Base-by-base conservation (phyloP, 1,140 invertebrate genomes). In the Hylaeus anthracinus region DNA sequence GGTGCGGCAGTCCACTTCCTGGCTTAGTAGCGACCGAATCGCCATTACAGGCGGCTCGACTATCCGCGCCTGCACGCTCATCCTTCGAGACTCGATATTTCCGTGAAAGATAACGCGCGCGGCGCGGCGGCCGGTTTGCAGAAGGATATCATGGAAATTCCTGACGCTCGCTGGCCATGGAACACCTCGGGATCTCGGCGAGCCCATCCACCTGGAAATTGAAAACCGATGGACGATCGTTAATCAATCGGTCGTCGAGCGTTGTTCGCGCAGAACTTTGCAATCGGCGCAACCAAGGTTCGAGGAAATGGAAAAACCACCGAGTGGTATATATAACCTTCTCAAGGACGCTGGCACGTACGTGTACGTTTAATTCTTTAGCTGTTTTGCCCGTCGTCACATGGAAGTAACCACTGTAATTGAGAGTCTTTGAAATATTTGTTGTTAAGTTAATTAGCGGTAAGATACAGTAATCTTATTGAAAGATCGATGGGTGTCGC, bases 1-100 rank as follows among this genome's bases (percentile, higher is more conserved):
- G 80, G 84, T 82, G 72, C 83, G 77, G 63, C 60, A 81, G 74
- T 88, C 77, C 84, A 86, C 89, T 89, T 89, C 84, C 87, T 90
- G 89, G 84, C 87, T 87, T 86, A 88, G 86, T 84, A 86, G n/a
- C 85, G 76, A 84, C 51, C 84, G 87, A 89, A 82, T 82, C 85
- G 83, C 80, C 84, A 77, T 86, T 87, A 66, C 84, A 81, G 80
- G 80, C 63, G 79, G 78, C 43, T 37, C 70, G 14, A 2, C 45
- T 1, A 15, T 26, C n/a, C 61, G 4, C 43, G 5, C 48, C 48
- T 63, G 79, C 67, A n/a, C 79, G 39, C 60, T 48, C 63, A 48
- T 84, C 53, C 56, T n/a, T 69, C 71, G 81, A 81, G 79, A 79
- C 61, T 39, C 51, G 70, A 79, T 79, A 66, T 58, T 64, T 79